Conservation (phyloP, 64 coral and sea anemone genomes). For the Montipora efflorescens region DNA sequence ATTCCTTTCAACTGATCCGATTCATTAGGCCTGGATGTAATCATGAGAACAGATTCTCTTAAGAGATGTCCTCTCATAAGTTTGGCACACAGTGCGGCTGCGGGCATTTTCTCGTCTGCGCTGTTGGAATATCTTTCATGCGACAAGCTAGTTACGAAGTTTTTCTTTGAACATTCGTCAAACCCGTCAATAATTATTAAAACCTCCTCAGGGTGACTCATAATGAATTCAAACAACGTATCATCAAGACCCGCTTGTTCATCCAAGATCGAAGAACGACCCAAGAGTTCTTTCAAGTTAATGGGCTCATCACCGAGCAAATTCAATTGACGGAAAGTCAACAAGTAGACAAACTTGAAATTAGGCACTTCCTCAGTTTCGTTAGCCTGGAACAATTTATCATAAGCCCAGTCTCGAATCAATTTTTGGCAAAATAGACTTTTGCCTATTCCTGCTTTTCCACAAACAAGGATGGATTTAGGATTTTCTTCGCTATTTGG, state of each 20-base stretch:
- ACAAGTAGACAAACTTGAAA: slow-evolving; percentile 38
- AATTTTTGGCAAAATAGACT: slow-evolving; percentile 46
- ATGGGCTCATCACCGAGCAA: neutral
- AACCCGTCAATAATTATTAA: slow-evolving; percentile 50
- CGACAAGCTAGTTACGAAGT: neutral
- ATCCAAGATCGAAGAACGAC: slow-evolving; percentile 13
- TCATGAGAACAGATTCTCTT: neutral
- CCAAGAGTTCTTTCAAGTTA: slow-evolving; percentile 6
- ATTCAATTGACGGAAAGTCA: slow-evolving; percentile 37
- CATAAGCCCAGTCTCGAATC: slow-evolving; percentile 47
- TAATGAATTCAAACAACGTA: neutral
- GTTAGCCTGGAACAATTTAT: slow-evolving; percentile 11
- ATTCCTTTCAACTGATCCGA: neutral
- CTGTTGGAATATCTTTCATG: slow-evolving; percentile 2
- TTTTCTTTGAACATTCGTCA: slow-evolving; percentile 21
- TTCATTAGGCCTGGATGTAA: slow-evolving; percentile 22
- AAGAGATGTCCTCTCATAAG: slow-evolving; percentile 3
- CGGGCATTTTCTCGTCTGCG: slow-evolving; percentile 8
- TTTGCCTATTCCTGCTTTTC: slow-evolving; percentile 67
- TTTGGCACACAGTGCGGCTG: slow-evolving; percentile 20
- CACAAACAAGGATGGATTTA: slow-evolving; percentile 28
- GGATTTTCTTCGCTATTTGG: neutral
- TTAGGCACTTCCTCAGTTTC: neutral
- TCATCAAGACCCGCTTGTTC: neutral
- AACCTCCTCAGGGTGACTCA: slow-evolving; percentile 6